These are phyloP conservation scores for Leptinotarsa defecta DNA, from an alignment of 1,140 invertebrate species.

Conservation along the genomic window DNA sequence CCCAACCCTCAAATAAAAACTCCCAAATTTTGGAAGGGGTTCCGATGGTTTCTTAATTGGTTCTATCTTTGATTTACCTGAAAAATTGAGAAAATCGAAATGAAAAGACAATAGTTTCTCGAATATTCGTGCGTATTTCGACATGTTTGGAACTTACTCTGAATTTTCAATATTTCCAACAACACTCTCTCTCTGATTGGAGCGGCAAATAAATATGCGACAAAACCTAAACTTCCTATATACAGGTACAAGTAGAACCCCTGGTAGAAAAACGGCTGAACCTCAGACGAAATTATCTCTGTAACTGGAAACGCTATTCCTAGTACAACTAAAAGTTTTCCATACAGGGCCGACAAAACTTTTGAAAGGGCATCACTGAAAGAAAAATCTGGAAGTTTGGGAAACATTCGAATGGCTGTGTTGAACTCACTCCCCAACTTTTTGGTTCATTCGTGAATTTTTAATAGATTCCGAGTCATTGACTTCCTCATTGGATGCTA, in stretches of 20 bases:
- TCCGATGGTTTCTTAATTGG: neutral
- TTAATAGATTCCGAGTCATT: slow-evolving; percentile 30
- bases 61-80: slow-evolving; percentile 29
- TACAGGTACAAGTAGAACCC: slow-evolving; percentile 86
- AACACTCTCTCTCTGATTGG: slow-evolving; percentile 67
- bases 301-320: slow-evolving; percentile 74
- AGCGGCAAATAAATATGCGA: slow-evolving; percentile 80
- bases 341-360: slow-evolving; percentile 76
- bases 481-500: slow-evolving; percentile 32
- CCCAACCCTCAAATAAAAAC: slow-evolving; percentile 81
- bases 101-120: too few relatives aligned
- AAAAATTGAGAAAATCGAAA: slow-evolving; percentile 38
- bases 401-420: neutral
- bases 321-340: slow-evolving; percentile 77
- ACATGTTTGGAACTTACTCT: slow-evolving; percentile 50
- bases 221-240: slow-evolving; percentile 74
- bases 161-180: slow-evolving; percentile 55
- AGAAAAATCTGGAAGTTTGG: neutral
- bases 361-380: slow-evolving; percentile 61
- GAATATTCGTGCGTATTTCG: too few relatives aligned
- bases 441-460: slow-evolving; percentile 52
- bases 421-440: slow-evolving; percentile 56
- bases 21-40: slow-evolving; percentile 63
- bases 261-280: slow-evolving; percentile 68
- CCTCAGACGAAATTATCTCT: slow-evolving; percentile 69